These are phyloP conservation scores for Charaxes varanes DNA, from an alignment of 1,140 invertebrate genomes.

Conservation along the genomic window DNA sequence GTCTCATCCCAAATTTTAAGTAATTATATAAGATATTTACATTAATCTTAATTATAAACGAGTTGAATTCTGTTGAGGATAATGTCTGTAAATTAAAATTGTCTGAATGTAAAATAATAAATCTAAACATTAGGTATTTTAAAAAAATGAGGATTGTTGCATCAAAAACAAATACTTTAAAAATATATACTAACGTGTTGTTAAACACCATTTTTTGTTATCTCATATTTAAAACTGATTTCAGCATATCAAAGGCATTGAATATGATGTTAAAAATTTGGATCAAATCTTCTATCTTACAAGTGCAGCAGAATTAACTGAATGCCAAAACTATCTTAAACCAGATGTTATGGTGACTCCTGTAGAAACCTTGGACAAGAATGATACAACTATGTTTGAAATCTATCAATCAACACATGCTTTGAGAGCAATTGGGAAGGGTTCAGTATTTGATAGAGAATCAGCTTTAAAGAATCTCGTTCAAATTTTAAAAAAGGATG, in stretches of 20 bases:
- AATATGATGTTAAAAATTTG: slow-evolving; percentile 52
- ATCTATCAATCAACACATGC: slow-evolving; percentile 58
- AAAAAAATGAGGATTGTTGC: too few relatives aligned
- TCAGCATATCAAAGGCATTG: slow-evolving; percentile 42
- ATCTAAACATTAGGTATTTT: too few relatives aligned
- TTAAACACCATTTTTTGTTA: too few relatives aligned
- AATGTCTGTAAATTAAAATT: too few relatives aligned
- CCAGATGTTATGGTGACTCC: slow-evolving; percentile 45
- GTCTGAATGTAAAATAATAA: too few relatives aligned
- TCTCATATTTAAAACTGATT: too few relatives aligned
- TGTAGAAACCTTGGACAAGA: slow-evolving; percentile 45
- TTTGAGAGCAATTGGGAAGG: slow-evolving; percentile 60
- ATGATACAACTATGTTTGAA: slow-evolving; percentile 52
- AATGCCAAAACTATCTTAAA: slow-evolving; percentile 52
- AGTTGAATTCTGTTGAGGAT: too few relatives aligned
- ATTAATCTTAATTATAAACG: too few relatives aligned
- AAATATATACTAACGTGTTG: too few relatives aligned
- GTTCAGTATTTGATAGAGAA: slow-evolving; percentile 63
- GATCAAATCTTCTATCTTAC: slow-evolving; percentile 64
- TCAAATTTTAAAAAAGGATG: slow-evolving; percentile 84
- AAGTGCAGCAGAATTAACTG: slow-evolving; percentile 43
- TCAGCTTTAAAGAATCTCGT: slow-evolving; percentile 80
- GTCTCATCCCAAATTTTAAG: too few relatives aligned
- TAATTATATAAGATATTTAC: too few relatives aligned
- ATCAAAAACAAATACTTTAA: too few relatives aligned